Evolutionary conservation across 2,113 vertebrate genomes (phyloP), one percentile per base, ranked within the genome.

Genomic region (Erythrocercus mccallii): DNA sequence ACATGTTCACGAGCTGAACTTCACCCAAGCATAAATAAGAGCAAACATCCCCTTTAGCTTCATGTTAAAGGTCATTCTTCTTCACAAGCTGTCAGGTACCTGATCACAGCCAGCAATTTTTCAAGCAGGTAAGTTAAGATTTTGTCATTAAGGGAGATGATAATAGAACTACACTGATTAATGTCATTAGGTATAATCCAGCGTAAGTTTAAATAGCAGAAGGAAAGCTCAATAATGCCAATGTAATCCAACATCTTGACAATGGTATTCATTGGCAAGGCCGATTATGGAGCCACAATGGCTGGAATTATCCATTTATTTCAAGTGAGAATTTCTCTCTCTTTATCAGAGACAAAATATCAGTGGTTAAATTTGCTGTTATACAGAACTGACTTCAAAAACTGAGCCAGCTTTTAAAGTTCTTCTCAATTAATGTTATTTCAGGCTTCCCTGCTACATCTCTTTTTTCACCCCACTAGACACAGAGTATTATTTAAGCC

Each of bases 111-210:
- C 64, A 88, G 50, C 16, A 83, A 83, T 70, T 92, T 83, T 68
- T 82, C 47, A 86, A 45, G 35, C 18, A 87, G 53, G 5, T 56
- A 89, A 73, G n/a, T 81, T 40, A 89, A 88, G 73, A 45, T 79
- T 86, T 84, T 79, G 12, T 69, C 1, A 5, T 65, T 76, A 48
- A 33, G 24, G 23, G 23, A 86, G 23, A 57, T 37, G 64, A 57
- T 81, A 91, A 64, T 35, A 84, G 44, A 94, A 79, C 53, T 10
- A 53, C 70, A 79, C 6, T 81, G 40, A 94, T 81, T 81, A 91
- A 81, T 57, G 48, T 69, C 86, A 94, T 86, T 86, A 95, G 74
- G 28, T 61, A 15, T 64, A 94, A 97, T 72, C n/a, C 53, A 89
- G n/a, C 23, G 20, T 60, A 47, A 60, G 3, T 31, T 56, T 61